A percentile compares a stretch with the other conserved stretches of the same genome.
Evolutionary conservation across 1,140 invertebrate genomes (phyloP).

Genomic region (Periplaneta americana): DNA sequence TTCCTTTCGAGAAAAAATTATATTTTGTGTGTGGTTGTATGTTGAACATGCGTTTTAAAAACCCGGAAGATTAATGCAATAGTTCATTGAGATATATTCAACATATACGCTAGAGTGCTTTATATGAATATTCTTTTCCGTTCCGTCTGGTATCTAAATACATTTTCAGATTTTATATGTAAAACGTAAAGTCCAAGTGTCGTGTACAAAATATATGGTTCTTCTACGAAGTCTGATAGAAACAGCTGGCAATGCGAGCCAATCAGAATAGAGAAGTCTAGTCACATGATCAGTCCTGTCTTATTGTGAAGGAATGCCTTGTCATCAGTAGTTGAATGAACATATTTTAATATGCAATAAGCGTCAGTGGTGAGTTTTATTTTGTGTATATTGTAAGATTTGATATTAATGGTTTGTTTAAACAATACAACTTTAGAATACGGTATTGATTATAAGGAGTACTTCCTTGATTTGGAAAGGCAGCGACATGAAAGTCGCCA

Average conservation of each 20-base stretch:
- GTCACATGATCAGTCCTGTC: background rate
- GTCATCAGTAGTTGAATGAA: background rate
- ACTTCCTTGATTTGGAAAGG: background rate
- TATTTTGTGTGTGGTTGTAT: background rate
- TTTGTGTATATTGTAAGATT: background rate
- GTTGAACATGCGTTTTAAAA: no score
- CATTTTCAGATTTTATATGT: background rate
- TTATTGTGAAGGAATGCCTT: background rate
- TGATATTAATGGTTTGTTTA: background rate
- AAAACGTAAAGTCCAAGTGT: background rate
- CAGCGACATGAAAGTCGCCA: background rate
- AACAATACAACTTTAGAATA: background rate
- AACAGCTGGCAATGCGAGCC: background rate
- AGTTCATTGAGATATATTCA: background rate
- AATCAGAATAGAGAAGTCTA: background rate
- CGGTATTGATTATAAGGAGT: background rate
- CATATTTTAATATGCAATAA: background rate
- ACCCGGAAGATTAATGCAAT: no score
- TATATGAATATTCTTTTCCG: background rate
- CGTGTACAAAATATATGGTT: background rate
- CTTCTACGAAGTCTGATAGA: background rate
- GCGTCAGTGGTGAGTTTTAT: background rate
- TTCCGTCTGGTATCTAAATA: background rate
- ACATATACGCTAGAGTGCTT: background rate
- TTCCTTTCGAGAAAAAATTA: background rate